These are phyloP conservation scores for Rhea americana DNA, from an alignment of 2,113 vertebrate species.

Conservation along the genomic window DNA sequence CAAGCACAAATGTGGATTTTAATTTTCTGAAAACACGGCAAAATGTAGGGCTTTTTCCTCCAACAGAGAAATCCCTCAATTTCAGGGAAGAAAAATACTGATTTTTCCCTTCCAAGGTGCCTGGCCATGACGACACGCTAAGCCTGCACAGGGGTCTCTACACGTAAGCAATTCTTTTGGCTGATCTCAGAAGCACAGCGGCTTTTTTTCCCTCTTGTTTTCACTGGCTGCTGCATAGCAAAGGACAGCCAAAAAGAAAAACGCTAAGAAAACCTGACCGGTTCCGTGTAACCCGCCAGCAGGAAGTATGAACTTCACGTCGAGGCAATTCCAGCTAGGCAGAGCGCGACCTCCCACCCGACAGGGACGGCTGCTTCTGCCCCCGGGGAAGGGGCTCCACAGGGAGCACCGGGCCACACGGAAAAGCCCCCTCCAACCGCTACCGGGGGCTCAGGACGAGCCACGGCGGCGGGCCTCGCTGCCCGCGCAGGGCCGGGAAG, in stretches of 20 bases:
- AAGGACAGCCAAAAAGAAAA: accelerated
- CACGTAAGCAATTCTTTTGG: background rate
- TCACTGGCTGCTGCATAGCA: background rate
- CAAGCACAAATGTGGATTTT: background rate
- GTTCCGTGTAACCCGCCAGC: background rate
- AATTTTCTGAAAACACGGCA: background rate
- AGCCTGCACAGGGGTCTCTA: accelerated
- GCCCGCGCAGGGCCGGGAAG: background rate
- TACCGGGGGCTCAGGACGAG: background rate
- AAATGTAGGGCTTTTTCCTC: background rate
- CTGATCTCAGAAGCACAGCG: background rate
- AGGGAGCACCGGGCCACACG: background rate
- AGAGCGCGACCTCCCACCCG: background rate
- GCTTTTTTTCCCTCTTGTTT: too few relatives aligned
- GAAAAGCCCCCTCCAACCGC: background rate
- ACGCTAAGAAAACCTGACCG: background rate
- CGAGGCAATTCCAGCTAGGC: accelerated
- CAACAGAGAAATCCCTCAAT: accelerated
- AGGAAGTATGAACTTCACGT: background rate
- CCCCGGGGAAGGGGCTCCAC: too few relatives aligned
- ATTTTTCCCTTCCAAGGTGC: accelerated
- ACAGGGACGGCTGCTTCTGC: accelerated
- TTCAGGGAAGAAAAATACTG: background rate
- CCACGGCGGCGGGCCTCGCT: background rate
- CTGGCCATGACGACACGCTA: background rate